Evolutionary conservation across 2,797 vertebrate species (phyloP).

Genomic region (Linurgus olivaceus): DNA sequence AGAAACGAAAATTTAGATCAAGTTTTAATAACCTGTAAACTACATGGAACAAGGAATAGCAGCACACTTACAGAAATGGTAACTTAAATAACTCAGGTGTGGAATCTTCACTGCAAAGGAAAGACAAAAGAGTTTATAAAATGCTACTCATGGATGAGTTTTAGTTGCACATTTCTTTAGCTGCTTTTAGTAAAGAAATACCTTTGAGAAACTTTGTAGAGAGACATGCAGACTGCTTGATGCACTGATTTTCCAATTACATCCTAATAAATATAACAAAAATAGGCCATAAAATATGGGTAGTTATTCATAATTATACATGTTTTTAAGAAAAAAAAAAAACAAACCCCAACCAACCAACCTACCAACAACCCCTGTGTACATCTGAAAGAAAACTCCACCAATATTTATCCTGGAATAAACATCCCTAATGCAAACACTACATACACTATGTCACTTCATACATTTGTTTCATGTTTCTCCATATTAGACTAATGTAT

Average conservation of each 20-base stretch:
- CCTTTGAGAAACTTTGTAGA: conserved; percentile 87
- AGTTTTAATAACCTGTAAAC: background rate
- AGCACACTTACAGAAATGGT: conserved; percentile 88
- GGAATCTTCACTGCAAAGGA: conserved; percentile 82
- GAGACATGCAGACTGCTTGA: conserved; percentile 82
- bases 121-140: conserved; percentile 22
- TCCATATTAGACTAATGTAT: background rate
- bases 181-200: conserved; percentile 62
- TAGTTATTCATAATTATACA: background rate
- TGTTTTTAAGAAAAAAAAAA: background rate
- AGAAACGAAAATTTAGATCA: background rate
- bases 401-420: background rate
- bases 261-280: conserved; percentile 78
- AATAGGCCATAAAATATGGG: background rate
- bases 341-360: background rate
- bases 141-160: background rate
- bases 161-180: background rate
- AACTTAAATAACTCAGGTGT: conserved; percentile 86
- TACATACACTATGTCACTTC: background rate
- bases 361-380: background rate
- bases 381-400: background rate
- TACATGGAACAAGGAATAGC: background rate
- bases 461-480: background rate
- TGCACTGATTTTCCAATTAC: conserved; percentile 91
- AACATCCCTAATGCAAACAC: background rate